phyloP scores from a whole-genome alignment of 2,113 vertebrate genomes.

The Pachypanchax playfairii region DNA sequence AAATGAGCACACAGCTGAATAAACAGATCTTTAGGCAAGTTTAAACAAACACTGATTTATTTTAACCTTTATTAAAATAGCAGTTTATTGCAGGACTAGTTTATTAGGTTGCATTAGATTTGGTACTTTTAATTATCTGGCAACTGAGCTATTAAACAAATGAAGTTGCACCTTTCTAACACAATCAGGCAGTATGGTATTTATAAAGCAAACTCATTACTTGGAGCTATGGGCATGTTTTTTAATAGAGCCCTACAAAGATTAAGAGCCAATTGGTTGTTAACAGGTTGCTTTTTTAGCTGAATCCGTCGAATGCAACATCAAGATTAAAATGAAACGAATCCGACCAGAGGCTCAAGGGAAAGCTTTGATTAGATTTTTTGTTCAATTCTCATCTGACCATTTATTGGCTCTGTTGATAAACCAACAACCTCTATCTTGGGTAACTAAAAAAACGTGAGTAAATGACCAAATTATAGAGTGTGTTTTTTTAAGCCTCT shows the following conservation, averaged over 20 bases:
- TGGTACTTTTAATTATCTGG: not conserved
- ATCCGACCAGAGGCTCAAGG: not conserved
- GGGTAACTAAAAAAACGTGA: too few relatives aligned
- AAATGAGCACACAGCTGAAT: not conserved
- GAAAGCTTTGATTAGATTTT: not conserved
- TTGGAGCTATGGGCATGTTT: not conserved
- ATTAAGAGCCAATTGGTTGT: not conserved
- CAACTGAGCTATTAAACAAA: not conserved
- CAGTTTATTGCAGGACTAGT: not conserved
- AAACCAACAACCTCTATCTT: too few relatives aligned
- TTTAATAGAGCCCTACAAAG: not conserved
- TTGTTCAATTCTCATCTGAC: too few relatives aligned
- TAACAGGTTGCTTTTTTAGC: conserved; percentile 1
- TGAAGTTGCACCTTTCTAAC: not conserved
- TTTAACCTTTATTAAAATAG: not conserved
- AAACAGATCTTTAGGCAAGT: not conserved
- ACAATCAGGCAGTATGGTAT: not conserved
- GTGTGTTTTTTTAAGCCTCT: too few relatives aligned
- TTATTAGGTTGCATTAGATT: not conserved
- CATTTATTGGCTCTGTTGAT: too few relatives aligned
- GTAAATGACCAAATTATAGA: too few relatives aligned
- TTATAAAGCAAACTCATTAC: not conserved
- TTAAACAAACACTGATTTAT: not conserved
- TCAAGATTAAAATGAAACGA: not conserved
- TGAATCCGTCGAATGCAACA: not conserved